Conservation (phyloP, 2,113 vertebrate genomes). For the Chunga burmeisteri region DNA sequence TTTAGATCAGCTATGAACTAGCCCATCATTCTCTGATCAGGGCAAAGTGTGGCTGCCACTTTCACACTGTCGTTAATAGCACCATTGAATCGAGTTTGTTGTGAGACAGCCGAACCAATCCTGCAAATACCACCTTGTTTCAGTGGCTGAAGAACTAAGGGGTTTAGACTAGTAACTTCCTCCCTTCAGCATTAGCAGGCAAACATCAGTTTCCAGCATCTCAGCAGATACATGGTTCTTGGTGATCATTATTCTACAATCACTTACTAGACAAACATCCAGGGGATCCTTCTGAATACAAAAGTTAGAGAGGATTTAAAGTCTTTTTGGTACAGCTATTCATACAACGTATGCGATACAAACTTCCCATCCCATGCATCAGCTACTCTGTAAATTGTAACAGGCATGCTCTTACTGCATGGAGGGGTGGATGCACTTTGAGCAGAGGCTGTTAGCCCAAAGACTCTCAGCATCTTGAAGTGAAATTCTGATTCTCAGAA, state of each 20-base stretch:
- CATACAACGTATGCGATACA: accelerated
- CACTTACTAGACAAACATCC: not conserved
- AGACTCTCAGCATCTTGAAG: not conserved
- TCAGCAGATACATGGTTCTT: not conserved
- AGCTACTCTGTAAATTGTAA: not conserved
- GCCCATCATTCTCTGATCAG: not conserved
- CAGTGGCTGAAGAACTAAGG: not conserved
- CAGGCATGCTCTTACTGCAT: not conserved
- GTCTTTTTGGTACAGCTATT: not conserved
- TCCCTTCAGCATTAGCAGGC: not conserved
- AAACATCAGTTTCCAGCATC: not conserved
- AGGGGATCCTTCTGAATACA: not conserved
- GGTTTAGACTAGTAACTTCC: not conserved
- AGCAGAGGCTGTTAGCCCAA: not conserved
- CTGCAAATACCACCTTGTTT: not conserved
- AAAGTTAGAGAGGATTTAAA: not conserved
- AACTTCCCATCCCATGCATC: not conserved
- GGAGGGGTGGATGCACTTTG: not conserved
- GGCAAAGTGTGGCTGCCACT: not conserved
- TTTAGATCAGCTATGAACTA: not conserved
- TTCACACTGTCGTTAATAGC: not conserved
- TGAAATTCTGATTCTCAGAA: not conserved
- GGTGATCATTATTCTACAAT: not conserved
- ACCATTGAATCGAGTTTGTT: not conserved
- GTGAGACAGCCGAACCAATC: not conserved